phyloP scores from a whole-genome alignment of 2,797 vertebrate species.

The Cuculus canorus region DNA sequence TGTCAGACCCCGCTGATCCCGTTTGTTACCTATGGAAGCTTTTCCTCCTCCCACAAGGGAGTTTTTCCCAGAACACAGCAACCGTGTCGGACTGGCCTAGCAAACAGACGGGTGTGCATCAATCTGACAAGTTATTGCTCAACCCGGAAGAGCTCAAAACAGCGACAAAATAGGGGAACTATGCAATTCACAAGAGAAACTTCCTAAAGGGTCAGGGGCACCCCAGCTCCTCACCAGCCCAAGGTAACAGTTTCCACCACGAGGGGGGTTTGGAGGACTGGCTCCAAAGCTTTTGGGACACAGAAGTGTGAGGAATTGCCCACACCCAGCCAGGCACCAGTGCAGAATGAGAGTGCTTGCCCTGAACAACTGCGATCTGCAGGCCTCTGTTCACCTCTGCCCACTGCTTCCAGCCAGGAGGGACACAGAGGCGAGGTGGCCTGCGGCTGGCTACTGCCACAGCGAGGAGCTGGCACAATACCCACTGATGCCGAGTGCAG shows the following conservation, averaged over 20 bases:
- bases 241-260: background rate
- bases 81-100: rapidly evolving
- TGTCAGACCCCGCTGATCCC: background rate
- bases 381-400: background rate
- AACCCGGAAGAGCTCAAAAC: background rate
- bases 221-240: background rate
- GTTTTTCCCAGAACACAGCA: background rate
- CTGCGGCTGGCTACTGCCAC: background rate
- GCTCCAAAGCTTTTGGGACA: background rate
- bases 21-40: background rate
- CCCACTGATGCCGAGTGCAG: too few species aligned
- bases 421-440: background rate
- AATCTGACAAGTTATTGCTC: background rate
- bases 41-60: background rate
- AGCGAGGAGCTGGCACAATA: background rate
- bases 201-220: background rate
- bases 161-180: rapidly evolving
- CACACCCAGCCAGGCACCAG: background rate
- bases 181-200: rapidly evolving
- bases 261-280: background rate
- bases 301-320: rapidly evolving
- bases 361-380: rapidly evolving
- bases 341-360: rapidly evolving
- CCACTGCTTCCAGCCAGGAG: background rate
- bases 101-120: background rate